These are phyloP conservation scores for Procavia capensis DNA, from an alignment of 2,113 vertebrate species.

Conservation along the genomic window DNA sequence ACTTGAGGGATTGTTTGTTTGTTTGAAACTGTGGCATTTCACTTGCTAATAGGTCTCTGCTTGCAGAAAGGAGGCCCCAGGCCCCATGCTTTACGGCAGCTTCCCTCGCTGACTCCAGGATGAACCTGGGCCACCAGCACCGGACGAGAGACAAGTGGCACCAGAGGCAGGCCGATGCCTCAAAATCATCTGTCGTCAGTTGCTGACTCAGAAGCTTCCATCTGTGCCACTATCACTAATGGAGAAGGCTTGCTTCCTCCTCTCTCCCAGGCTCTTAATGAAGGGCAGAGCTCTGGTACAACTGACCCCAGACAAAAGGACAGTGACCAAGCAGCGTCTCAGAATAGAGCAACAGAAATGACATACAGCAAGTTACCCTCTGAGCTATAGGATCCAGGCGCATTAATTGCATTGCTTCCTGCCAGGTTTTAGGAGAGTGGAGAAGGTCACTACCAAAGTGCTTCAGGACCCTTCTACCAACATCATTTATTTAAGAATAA, in stretches of 20 bases:
- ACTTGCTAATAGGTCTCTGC: slow-evolving; percentile 65
- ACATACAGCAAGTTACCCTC: not conserved
- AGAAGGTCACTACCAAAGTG: not conserved
- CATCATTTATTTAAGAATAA: slow-evolving; percentile 5
- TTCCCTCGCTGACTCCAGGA: slow-evolving; percentile 15
- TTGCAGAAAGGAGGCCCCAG: slow-evolving; percentile 33
- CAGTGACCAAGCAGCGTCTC: not conserved
- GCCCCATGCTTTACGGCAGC: not conserved
- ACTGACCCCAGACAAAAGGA: not conserved
- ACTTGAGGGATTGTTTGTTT: slow-evolving; percentile 44
- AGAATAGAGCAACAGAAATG: not conserved
- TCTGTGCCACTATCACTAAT: slow-evolving; percentile 38
- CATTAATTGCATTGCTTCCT: not conserved
- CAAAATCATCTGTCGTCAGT: not conserved
- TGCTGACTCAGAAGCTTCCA: slow-evolving; percentile 64
- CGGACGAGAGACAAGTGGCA: not conserved
- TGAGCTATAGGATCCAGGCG: not conserved
- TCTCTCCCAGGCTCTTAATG: not conserved
- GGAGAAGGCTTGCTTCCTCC: slow-evolving; percentile 1
- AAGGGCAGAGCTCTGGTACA: slow-evolving; percentile 34
- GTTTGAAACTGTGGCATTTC: slow-evolving; percentile 69
- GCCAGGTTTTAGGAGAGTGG: not conserved
- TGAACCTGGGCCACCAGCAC: not conserved
- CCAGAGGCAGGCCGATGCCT: not conserved
- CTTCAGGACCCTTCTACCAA: not conserved